Evolutionary conservation across 2,888 invertebrate genomes (phyloP), one percentile per base, ranked within the genome.

Genomic region (Thecophora atra): DNA sequence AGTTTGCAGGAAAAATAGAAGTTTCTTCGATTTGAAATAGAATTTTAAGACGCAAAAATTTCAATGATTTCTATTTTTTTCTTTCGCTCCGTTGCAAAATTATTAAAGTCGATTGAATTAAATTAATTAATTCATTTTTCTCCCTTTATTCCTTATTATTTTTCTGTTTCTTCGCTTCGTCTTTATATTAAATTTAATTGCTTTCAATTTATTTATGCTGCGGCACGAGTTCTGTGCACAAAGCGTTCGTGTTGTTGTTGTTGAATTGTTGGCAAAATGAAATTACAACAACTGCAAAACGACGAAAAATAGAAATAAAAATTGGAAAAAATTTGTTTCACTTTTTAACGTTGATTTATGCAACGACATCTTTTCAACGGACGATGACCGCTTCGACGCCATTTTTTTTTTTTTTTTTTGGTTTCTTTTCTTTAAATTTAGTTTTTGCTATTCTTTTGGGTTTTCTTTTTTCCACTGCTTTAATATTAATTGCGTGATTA

Each of bases 161-260:
- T 24, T 58, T 58, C 15, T 24, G 26, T 58, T 58, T 17, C 8
- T 58, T 56, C 24, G 19, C 24, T 58, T 58, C 28, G 3, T 58
- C 58, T 58, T 58, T 5, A 11, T 58, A 24, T 28, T 58, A 28
- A 58, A 58, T 15, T 58, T 58, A 58, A 58, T 58, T 58, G 58
- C 24, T 58, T 58, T 58, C 26, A 58, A 58, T 58, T 58, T 17
- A 58, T 58, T 2, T 58, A 24, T 58, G 21, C 58, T 58, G 58
- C 24, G 26, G 58, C 26, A 58, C 15, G 26, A 58, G 24, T 24
- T 28, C 24, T 37, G 6, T 37, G 11, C 37, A 37, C 37, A 37
- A 37, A 37, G 11, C 37, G 37, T 11, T 37, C n/a, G n/a, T n/a
- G n/a, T n/a, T 37, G 37, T 37, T 1, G 37, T 37, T 37, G 37